Conservation (phyloP, 2,888 invertebrate genomes). For the Chrysolina haemoptera region DNA sequence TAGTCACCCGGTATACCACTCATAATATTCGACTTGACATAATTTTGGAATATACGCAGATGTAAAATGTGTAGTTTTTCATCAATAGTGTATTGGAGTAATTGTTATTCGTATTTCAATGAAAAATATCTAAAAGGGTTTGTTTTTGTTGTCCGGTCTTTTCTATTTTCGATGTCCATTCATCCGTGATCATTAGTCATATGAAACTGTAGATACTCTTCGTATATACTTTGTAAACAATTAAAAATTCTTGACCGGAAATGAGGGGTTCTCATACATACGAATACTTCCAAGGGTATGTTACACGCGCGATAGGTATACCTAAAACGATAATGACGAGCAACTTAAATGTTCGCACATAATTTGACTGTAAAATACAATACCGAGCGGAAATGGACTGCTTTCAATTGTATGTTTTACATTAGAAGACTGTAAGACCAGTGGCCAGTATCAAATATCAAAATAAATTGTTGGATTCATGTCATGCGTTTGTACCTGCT, state of each 20-base stretch:
- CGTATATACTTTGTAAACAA: not conserved
- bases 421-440: not conserved
- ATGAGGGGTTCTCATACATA: not conserved
- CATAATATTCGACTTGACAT: no score
- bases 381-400: conserved; percentile 7
- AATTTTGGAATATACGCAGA: no score
- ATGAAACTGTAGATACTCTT: not conserved
- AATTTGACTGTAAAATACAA: not conserved
- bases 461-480: conserved; percentile 14
- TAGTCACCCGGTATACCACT: no score
- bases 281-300: not conserved
- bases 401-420: conserved; percentile 6
- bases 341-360: conserved; percentile 6
- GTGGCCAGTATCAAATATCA: conserved; percentile 17
- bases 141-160: no score
- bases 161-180: not conserved
- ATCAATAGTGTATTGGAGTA: no score
- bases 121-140: no score
- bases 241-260: conserved; percentile 15
- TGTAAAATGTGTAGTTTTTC: no score
- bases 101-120: no score
- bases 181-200: not conserved
- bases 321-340: not conserved
- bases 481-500: conserved; percentile 8
- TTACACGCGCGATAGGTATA: not conserved